phyloP scores from a whole-genome alignment of 2,797 vertebrate species.

The Limnodromus scolopaceus region DNA sequence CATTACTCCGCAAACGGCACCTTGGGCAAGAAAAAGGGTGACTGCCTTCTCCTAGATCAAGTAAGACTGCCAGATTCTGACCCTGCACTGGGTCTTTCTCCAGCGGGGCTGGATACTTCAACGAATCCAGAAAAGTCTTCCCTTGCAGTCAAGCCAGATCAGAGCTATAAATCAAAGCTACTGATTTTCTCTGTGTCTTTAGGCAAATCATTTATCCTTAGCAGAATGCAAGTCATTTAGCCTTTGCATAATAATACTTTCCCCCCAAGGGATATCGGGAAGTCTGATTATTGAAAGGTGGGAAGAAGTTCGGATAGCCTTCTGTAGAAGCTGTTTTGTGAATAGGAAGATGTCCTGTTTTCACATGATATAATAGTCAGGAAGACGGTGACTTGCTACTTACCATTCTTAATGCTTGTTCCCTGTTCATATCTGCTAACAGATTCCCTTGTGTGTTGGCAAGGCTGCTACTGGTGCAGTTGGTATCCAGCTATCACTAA shows the following conservation, averaged over 20 bases:
- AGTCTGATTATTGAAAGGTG: neutral
- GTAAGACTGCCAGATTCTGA: neutral
- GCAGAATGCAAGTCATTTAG: slow-evolving; percentile 15
- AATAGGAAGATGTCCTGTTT: neutral
- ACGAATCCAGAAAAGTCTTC: neutral
- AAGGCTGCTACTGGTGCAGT: neutral
- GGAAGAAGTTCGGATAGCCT: neutral
- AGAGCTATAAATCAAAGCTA: slow-evolving; percentile 51
- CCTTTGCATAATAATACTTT: slow-evolving; percentile 20
- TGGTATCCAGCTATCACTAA: neutral
- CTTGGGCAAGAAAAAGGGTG: neutral
- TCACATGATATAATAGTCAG: neutral
- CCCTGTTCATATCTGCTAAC: rapidly evolving
- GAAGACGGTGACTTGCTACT: neutral
- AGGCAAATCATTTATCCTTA: slow-evolving; percentile 54
- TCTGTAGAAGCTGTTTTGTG: neutral
- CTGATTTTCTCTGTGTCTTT: slow-evolving; percentile 42
- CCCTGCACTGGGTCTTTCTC: neutral
- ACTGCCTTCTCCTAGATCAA: neutral
- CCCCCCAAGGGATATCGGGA: neutral
- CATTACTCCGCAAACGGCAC: neutral
- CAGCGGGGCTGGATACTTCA: neutral
- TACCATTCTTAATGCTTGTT: neutral
- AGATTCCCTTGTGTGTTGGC: neutral
- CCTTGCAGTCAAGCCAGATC: neutral